These are phyloP conservation scores for Cathartes aura DNA, from an alignment of 2,113 vertebrate species.

Conservation along the genomic window DNA sequence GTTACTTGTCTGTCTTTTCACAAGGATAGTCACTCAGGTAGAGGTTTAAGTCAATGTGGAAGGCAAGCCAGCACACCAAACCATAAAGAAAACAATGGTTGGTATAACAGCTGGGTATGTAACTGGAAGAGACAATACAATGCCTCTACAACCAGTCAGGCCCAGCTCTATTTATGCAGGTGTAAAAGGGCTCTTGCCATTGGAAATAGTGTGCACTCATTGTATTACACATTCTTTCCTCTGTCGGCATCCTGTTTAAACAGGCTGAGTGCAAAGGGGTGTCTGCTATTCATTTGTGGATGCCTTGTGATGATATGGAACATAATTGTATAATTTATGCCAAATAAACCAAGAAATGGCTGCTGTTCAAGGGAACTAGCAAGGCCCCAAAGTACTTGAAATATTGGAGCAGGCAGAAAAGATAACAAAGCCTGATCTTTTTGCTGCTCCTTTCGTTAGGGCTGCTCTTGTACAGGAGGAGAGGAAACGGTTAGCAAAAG, in stretches of 20 bases:
- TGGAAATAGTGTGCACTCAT: conserved; percentile 45
- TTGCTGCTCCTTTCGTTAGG: not conserved
- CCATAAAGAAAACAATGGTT: conserved; percentile 17
- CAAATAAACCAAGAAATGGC: conserved; percentile 36
- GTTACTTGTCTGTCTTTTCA: not conserved
- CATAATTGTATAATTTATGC: conserved; percentile 55
- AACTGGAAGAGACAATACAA: conserved; percentile 54
- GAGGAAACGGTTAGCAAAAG: not conserved
- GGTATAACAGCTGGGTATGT: not conserved
- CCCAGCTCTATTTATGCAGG: conserved; percentile 68
- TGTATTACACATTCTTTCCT: conserved; percentile 65
- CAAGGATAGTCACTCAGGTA: not conserved
- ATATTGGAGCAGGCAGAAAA: conserved; percentile 62
- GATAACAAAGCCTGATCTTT: conserved; percentile 43
- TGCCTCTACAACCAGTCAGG: not conserved
- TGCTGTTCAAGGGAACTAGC: conserved; percentile 39
- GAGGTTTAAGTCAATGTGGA: not conserved
- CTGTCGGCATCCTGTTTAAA: conserved; percentile 64
- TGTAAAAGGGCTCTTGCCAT: conserved; percentile 46
- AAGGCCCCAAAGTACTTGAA: conserved; percentile 21
- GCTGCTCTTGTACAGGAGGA: not conserved
- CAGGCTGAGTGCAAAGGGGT: conserved; percentile 37
- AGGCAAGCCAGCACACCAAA: not conserved
- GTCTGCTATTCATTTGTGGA: conserved; percentile 55
- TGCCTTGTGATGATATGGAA: conserved; percentile 61